Evolutionary conservation across 2,797 vertebrate species (phyloP), one percentile per base, ranked within the genome.

Genomic region (Myioborus melanocephalus): DNA sequence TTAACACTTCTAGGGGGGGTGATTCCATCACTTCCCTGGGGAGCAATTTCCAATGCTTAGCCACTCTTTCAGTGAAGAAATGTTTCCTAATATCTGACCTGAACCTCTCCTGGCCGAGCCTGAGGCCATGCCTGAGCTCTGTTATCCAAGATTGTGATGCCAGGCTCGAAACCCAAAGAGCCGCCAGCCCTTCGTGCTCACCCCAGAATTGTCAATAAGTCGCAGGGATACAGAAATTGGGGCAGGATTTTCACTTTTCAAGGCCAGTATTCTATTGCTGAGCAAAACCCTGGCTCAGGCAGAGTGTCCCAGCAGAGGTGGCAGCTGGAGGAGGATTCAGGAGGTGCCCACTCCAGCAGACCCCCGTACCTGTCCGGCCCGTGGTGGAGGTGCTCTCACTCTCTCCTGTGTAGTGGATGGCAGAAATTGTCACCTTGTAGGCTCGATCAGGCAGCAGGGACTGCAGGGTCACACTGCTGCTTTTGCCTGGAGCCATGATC

Each of bases 361-460:
- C 1, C 8, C 9, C 90, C 97, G 97, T 92, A 99, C 99, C 97
- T 4, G 99, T 99, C 91, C 98, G 98, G 23, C 98, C 99, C 0
- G 97, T 98, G 7, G 98, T 95, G 24, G 98, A 97, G 0, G 91
- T 96, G 16, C 97, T 98, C 81, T 98, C 96, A 1, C 99, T 99
- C 77, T 99, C 99, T 64, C 98, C 98, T 12, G 95, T 98, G 78
- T 97, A 96, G 56, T 99, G 99, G 96, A 99, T 94, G 0, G 99
- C 98, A 2, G 98, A 98, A 87, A 99, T 96, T 32, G 97, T 95
- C 94, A 99, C 96, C 60, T 95, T 98, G 98, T 99, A 99, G 14
- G 98, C 98, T 55, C 98, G 98, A 30, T 99, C 98, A 3, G 99
- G 98, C 89, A 98, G 98, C 56, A 99, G 91, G 0, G 98, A 95